Evolutionary conservation across 2,113 vertebrate genomes (phyloP).

Genomic region (Syngnathus floridae): DNA sequence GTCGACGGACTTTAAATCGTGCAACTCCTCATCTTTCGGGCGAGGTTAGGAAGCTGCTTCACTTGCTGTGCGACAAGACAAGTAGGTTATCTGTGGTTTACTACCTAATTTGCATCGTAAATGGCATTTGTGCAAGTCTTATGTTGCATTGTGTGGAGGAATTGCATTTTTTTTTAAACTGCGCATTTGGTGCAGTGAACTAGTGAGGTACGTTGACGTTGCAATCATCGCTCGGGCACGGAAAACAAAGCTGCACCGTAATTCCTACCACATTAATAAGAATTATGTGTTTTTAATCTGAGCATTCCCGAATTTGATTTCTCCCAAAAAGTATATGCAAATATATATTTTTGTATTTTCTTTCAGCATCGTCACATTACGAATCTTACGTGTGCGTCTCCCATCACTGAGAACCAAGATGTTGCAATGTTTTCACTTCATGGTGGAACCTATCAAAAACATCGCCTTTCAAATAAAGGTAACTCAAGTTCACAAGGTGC

Average conservation of each 20-base stretch:
- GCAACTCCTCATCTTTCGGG: too few species aligned
- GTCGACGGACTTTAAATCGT: neutral
- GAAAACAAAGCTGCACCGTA: neutral
- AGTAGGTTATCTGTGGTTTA: conserved; percentile 35
- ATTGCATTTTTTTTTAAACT: neutral
- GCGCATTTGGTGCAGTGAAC: neutral
- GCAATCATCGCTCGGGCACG: neutral
- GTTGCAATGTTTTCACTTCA: conserved; percentile 76
- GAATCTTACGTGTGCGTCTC: conserved; percentile 12
- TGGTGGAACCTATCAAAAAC: conserved; percentile 72
- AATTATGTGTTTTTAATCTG: neutral
- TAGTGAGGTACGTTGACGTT: neutral
- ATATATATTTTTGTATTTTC: neutral
- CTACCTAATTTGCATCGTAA: neutral
- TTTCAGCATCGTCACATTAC: neutral
- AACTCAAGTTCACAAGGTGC: neutral
- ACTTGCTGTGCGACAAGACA: neutral
- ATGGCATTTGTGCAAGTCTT: neutral
- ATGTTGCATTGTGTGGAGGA: neutral
- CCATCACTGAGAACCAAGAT: conserved; percentile 43
- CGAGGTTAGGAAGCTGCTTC: neutral
- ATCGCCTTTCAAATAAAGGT: conserved; percentile 72
- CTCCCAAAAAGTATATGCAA: neutral
- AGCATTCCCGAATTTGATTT: neutral
- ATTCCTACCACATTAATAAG: neutral